Percentiles rank a stretch among this genome's conserved stretches.
Evolutionary conservation across 1,140 invertebrate species (phyloP).

Genomic region (Drosophila lowei): DNA sequence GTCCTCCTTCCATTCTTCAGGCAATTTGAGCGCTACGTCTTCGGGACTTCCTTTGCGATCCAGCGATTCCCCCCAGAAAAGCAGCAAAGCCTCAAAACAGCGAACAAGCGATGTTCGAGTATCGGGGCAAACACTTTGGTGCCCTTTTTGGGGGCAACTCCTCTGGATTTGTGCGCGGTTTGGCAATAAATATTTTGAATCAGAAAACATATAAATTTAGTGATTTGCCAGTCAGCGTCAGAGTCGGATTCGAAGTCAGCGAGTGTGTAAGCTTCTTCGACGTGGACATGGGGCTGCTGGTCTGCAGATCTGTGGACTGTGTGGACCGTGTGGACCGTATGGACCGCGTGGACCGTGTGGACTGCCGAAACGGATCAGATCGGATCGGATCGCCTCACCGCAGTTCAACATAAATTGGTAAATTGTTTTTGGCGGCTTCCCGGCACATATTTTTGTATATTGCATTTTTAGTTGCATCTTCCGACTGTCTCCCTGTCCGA

Average conservation of each 20-base stretch:
- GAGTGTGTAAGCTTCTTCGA: slow-evolving; percentile 39
- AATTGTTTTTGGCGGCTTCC: slow-evolving; percentile 81
- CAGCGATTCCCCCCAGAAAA: background rate
- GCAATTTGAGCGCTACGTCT: slow-evolving; percentile 70
- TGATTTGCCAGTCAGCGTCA: slow-evolving; percentile 71
- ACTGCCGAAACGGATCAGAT: slow-evolving; percentile 22
- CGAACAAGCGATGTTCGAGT: background rate
- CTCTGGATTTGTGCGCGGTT: slow-evolving; percentile 65
- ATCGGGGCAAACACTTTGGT: slow-evolving; percentile 61
- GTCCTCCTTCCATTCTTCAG: slow-evolving; percentile 79
- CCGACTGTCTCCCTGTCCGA: background rate
- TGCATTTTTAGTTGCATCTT: slow-evolving; percentile 66
- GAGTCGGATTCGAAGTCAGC: slow-evolving; percentile 27
- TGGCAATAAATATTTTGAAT: slow-evolving; percentile 83
- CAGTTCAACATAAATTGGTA: slow-evolving; percentile 81
- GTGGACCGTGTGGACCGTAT: too few species aligned
- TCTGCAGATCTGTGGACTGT: too few species aligned
- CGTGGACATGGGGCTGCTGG: slow-evolving; percentile 1
- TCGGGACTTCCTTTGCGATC: slow-evolving; percentile 46
- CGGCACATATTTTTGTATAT: slow-evolving; percentile 69
- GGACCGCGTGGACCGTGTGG: too few species aligned
- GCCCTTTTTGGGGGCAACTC: slow-evolving; percentile 71
- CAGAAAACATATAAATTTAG: slow-evolving; percentile 83
- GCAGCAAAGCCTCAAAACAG: background rate
- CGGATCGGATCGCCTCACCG: slow-evolving; percentile 29